Evolutionary conservation across 2,888 invertebrate species (phyloP).

Genomic region (Drymonia ruficornis): DNA sequence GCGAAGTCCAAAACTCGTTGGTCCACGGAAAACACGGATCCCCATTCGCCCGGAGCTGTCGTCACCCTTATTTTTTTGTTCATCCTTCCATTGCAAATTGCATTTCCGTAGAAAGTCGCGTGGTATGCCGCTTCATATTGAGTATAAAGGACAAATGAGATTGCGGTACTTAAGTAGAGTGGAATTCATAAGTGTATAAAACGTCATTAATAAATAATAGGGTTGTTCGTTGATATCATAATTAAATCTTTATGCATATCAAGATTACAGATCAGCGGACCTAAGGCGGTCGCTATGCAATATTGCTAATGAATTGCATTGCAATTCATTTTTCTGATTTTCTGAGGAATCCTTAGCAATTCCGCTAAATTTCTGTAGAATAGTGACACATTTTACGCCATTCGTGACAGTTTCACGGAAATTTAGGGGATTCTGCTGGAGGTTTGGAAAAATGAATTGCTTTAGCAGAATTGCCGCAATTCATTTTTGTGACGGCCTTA

Average conservation of each 20-base stretch:
- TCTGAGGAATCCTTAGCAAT: no score
- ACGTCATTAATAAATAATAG: neutral
- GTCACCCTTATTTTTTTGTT: conserved; percentile 64
- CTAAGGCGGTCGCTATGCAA: no score
- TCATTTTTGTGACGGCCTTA: no score
- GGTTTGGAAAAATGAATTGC: no score
- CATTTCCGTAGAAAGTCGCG: conserved; percentile 29
- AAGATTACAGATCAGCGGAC: neutral
- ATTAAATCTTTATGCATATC: neutral
- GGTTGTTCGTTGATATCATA: neutral
- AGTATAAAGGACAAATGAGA: conserved; percentile 9
- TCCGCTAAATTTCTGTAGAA: no score
- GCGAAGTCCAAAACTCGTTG: no score
- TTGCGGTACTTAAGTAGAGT: neutral
- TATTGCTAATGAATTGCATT: no score
- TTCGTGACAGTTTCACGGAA: no score
- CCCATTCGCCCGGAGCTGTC: conserved; percentile 53
- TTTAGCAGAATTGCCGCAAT: no score
- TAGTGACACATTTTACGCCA: no score
- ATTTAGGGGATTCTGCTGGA: no score
- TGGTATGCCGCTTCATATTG: conserved; percentile 10
- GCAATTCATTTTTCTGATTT: no score
- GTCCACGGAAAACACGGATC: conserved; percentile 43
- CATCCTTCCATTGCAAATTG: conserved; percentile 45
- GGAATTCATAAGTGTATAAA: neutral